Evolutionary conservation across 2,797 vertebrate species (phyloP).

Genomic region (Dryobates pubescens): DNA sequence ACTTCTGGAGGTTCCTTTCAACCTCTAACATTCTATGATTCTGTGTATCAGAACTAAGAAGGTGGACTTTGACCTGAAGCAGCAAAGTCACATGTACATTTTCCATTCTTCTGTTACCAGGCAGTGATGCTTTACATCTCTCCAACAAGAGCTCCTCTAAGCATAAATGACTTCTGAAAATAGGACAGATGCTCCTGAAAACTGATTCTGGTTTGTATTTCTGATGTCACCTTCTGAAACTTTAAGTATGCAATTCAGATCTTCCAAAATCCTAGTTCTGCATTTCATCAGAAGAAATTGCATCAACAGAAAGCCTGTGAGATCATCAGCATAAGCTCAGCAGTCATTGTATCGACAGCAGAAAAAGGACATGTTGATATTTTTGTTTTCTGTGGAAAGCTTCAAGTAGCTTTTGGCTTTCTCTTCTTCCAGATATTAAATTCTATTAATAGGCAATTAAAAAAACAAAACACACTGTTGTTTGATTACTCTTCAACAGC

Average conservation of each 20-base stretch:
- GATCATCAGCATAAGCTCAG: neutral
- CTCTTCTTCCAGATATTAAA: conserved; percentile 15
- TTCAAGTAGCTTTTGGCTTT: neutral
- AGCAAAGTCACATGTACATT: neutral
- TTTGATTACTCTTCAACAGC: neutral
- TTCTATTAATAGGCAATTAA: neutral
- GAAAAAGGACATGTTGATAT: neutral
- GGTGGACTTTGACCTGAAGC: neutral
- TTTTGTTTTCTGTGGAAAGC: neutral
- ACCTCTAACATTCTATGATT: too few species aligned
- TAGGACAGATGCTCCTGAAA: neutral
- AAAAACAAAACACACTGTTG: neutral
- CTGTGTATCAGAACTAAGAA: neutral
- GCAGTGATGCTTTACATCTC: neutral
- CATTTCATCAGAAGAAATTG: neutral
- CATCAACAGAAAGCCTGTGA: neutral
- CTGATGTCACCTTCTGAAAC: neutral
- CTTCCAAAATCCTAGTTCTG: neutral
- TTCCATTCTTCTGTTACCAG: neutral
- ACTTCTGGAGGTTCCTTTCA: too few species aligned
- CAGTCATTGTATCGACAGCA: neutral
- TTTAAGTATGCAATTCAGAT: neutral
- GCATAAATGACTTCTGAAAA: conserved; percentile 6
- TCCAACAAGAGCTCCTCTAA: neutral
- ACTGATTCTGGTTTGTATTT: neutral